Conservation (phyloP, 2,797 vertebrate species). For the Phyllotis vaccarum region DNA sequence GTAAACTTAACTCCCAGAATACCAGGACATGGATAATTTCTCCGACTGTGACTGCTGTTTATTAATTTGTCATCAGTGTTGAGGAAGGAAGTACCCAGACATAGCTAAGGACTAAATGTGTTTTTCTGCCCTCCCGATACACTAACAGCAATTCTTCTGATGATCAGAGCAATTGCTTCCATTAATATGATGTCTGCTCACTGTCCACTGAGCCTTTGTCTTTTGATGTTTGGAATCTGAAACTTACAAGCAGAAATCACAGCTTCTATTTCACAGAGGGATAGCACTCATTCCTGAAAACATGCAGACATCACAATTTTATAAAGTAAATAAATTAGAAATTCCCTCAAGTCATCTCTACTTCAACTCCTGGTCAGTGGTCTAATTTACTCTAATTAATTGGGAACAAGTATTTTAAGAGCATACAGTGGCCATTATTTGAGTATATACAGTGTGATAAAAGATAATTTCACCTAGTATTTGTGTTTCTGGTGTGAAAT, state of each 20-base stretch:
- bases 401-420: not conserved
- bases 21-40: not conserved
- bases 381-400: not conserved
- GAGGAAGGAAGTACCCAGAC: not conserved
- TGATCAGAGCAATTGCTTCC: not conserved
- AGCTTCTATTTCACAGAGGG: not conserved
- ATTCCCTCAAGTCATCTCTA: not conserved
- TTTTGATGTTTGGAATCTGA: not conserved
- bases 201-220: not conserved
- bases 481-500: not conserved
- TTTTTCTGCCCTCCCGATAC: not conserved
- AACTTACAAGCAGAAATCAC: not conserved
- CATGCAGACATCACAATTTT: constrained; percentile 5
- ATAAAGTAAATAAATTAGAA: not conserved
- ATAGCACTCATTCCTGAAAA: not conserved
- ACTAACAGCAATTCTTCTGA: not conserved
- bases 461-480: not conserved
- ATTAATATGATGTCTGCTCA: not conserved
- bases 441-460: not conserved
- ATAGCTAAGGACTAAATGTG: not conserved
- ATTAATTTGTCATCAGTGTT: not conserved
- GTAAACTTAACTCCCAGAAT: not conserved
- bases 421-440: not conserved
- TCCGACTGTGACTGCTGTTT: not conserved
- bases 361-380: not conserved